Base-by-base conservation (phyloP, 2,888 invertebrate species). In the Lasius platythorax region DNA sequence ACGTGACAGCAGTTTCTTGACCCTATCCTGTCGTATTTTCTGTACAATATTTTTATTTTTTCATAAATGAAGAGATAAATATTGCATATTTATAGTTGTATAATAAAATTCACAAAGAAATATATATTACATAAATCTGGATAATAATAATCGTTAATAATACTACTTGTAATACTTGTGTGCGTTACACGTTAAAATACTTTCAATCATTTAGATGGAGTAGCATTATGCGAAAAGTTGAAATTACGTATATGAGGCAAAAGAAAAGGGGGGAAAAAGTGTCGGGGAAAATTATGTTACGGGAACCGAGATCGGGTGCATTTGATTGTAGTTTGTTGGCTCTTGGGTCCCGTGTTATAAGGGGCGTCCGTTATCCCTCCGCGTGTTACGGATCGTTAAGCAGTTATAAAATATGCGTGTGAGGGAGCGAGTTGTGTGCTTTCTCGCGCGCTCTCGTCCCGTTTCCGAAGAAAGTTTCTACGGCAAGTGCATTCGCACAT, bases 341-440 rank as follows among this genome's bases (percentile, higher is more conserved):
- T 40, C 37, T n/a, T 40, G 56, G 46, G 37, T 61, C n/a, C 79
- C 70, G 61, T 56, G 61, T n/a, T 56, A 56, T 28, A 63, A 46
- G 33, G 66, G 73, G 58, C 30, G 78, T 33, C 67, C 66, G 53
- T 85, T 87, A 79, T 82, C 78, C 66, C 28, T 18, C 43, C 9
- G 87, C 91, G 91, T 92, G 94, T 94, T 93, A 94, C 93, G 93
- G 94, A 93, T 94, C 93, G 94, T 92, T 93, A 92, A 93, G 91
- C 93, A 93, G 94, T 95, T 95, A 95, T 94, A 94, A 95, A 94
- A 94, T 94, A 93, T 92, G 90, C 92, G 93, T 93, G 91, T 92
- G 93, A 93, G 92, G 93, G 92, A 91, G 90, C 90, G 89, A 87
- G 85, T 89, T 91, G 92, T 61, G 63, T 30, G 63, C 94, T 94